Percentiles rank a stretch among this genome's conserved stretches.
Conservation (phyloP, 2,888 invertebrate genomes). For the Tribolium freemani region DNA sequence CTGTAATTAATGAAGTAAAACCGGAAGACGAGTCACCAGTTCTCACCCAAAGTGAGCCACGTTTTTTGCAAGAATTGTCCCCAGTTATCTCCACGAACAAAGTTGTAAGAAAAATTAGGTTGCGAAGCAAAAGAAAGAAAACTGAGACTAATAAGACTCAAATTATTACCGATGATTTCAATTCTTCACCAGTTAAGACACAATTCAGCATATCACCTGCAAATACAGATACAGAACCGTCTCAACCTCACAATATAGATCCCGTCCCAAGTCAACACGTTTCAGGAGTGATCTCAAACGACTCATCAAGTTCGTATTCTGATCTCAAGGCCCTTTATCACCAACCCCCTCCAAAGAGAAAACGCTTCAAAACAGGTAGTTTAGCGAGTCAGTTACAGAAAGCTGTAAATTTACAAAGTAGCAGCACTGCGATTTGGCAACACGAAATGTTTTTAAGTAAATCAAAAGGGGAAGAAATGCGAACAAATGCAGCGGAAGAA, state of each 20-base stretch:
- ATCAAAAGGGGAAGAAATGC: constrained; percentile 64
- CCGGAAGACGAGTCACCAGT: constrained; percentile 52
- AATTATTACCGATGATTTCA: constrained; percentile 31
- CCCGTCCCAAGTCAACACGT: constrained; percentile 49
- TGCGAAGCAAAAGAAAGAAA: constrained; percentile 30
- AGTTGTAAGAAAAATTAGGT: constrained; percentile 41
- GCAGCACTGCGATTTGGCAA: constrained; percentile 70
- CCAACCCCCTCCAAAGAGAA: constrained; percentile 55
- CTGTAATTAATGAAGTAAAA: constrained; percentile 46
- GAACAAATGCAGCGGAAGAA: constrained; percentile 44
- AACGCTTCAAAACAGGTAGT: constrained; percentile 69
- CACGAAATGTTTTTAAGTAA: constrained; percentile 71
- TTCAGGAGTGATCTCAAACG: constrained; percentile 42
- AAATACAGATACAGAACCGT: neutral
- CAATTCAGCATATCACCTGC: constrained; percentile 29
- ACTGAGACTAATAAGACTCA: neutral
- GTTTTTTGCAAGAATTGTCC: constrained; percentile 39
- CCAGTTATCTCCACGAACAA: constrained; percentile 50
- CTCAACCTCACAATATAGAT: constrained; percentile 42
- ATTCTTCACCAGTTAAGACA: constrained; percentile 30
- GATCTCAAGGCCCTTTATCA: constrained; percentile 45
- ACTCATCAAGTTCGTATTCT: neutral
- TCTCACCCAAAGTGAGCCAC: constrained; percentile 36
- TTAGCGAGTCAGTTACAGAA: constrained; percentile 67
- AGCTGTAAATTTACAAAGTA: constrained; percentile 69